Evolutionary conservation across 2,113 vertebrate genomes (phyloP).

Genomic region (Paedocypris sp.): DNA sequence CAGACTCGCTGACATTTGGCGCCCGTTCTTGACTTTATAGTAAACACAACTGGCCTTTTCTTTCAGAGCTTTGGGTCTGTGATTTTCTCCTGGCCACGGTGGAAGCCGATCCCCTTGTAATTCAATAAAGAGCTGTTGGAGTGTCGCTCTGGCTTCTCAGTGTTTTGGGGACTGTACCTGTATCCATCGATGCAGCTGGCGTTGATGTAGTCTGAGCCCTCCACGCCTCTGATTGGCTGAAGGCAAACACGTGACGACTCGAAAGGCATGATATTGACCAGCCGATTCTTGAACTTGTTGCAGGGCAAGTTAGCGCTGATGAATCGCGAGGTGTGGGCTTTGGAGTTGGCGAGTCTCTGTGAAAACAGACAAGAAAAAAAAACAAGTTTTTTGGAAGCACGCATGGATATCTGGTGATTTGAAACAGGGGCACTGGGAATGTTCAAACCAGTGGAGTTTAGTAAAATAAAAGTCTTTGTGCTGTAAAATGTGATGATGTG

Average conservation of each 20-base stretch:
- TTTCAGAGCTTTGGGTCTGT: neutral
- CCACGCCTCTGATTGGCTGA: conserved; percentile 88
- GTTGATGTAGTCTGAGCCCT: conserved; percentile 96
- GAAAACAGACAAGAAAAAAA: too few relatives aligned
- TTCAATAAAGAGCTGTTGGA: conserved; percentile 23
- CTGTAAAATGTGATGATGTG: too few relatives aligned
- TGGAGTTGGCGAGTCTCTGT: conserved; percentile 82
- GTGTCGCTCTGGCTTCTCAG: too few relatives aligned
- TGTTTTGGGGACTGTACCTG: conserved; percentile 54
- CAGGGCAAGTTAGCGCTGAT: conserved; percentile 94
- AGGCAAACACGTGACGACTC: conserved; percentile 85
- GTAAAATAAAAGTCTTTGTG: too few relatives aligned
- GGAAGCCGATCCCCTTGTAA: conserved; percentile 5
- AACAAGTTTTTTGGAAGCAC: too few relatives aligned
- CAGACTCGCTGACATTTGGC: conserved; percentile 17
- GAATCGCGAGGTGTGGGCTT: conserved; percentile 88
- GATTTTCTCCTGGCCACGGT: conserved; percentile 2
- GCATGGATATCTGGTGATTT: too few relatives aligned
- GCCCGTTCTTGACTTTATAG: neutral
- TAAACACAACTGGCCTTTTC: conserved; percentile 18
- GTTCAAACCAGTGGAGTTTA: too few relatives aligned
- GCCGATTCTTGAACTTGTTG: conserved; percentile 96
- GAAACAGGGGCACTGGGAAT: too few relatives aligned
- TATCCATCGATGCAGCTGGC: conserved; percentile 94
- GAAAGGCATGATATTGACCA: conserved; percentile 93